Evolutionary conservation across 1,140 invertebrate species (phyloP).

Genomic region (Druon quercuslanigerum): DNA sequence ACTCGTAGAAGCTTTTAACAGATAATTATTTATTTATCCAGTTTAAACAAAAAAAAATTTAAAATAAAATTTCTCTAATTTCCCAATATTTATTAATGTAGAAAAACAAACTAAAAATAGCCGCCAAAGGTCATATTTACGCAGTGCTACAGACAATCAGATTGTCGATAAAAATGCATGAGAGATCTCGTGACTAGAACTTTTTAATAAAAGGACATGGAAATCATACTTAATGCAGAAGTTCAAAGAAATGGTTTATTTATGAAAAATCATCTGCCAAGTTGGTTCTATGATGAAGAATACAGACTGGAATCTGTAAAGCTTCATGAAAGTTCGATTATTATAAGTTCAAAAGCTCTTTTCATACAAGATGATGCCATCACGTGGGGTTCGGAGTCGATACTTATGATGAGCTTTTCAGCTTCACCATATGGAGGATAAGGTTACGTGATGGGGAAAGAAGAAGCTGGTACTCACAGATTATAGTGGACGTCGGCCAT

Average conservation of each 20-base stretch:
- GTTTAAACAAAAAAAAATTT: too few relatives aligned
- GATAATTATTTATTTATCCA: too few relatives aligned
- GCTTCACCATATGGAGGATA: conserved; percentile 10
- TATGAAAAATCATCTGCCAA: neutral
- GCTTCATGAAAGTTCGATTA: conserved; percentile 3
- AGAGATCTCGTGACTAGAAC: too few relatives aligned
- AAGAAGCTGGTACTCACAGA: conserved; percentile 86
- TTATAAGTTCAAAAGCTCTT: neutral
- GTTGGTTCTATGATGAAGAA: neutral
- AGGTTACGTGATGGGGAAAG: neutral
- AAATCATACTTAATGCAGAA: neutral
- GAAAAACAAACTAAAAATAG: too few relatives aligned
- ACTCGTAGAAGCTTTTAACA: too few relatives aligned
- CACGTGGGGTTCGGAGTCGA: neutral
- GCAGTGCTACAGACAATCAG: too few relatives aligned
- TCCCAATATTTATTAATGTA: neutral
- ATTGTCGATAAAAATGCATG: too few relatives aligned
- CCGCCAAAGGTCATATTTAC: too few relatives aligned
- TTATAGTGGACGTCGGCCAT: conserved; percentile 99
- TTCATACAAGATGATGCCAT: neutral
- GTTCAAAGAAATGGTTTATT: neutral
- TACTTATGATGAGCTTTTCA: conserved; percentile 3
- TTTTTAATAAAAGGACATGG: neutral
- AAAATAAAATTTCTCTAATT: too few relatives aligned
- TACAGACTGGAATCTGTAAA: neutral